Evolutionary conservation across 2,888 invertebrate genomes (phyloP), one percentile per base, ranked within the genome.

Genomic region (Plutella xylostella): DNA sequence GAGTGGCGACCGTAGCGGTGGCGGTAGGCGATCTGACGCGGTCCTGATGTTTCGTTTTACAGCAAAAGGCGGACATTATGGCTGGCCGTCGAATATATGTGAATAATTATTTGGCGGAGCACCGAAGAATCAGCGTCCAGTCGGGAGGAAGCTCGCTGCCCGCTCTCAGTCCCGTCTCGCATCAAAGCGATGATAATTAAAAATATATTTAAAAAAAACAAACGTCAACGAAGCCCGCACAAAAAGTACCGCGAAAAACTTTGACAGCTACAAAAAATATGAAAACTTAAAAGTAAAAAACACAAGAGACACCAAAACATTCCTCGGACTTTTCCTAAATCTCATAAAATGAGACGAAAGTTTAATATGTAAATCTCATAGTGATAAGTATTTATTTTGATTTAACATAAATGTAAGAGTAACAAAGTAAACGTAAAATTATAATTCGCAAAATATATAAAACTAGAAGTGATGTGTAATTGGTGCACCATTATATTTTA

Each of bases 61-160:
- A 85, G 85, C 85, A 85, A 85, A 83, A 85, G 71, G 85, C 85
- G 75, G 85, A 85, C 75, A 82, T 85, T 68, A 74, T 85, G 84
- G 84, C 84, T 72, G 85, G 84, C 61, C 85, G 85, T 69, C 77
- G 85, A 72, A 83, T 85, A 74, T 85, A 84, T 83, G 84, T 85
- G 75, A 85, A 85, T 84, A 85, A 85, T 85, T 85, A 84, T 84
- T 84, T 85, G 85, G 85, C 85, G 64, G 85, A 85, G 67, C 85
- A 85, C 70, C 79, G 85, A 67, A 77, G 85, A 71, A 85, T 85
- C 85, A 85, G 85, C 83, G 83, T 85, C 64, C 85, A 85, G 68
- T 82, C 83, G 53, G 84, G 83, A 55, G 82, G 78, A 59, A 77
- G 79, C 66, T 82, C 83, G 56, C 67, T 83, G 61, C 83, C 83